Percentiles rank a stretch among this genome's conserved stretches.
Evolutionary conservation across 1,140 invertebrate genomes (phyloP).

Genomic region (Bombus picipes): DNA sequence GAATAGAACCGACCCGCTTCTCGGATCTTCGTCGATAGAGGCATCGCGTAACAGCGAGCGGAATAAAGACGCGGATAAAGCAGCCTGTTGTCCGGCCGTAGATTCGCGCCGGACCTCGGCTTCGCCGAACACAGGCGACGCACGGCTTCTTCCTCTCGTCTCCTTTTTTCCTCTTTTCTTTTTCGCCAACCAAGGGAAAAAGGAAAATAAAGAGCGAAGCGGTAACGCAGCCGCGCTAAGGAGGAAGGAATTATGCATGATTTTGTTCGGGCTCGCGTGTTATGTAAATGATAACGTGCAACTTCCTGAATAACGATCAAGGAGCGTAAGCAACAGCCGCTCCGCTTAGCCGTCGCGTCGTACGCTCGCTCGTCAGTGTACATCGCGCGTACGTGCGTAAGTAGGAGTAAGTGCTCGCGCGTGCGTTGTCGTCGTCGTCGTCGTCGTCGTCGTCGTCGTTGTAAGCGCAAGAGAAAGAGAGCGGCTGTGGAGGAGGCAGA

Average conservation of each 20-base stretch:
- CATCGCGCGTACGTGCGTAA: background rate
- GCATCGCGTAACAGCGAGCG: too few species aligned
- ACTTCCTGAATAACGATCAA: constrained; percentile 70
- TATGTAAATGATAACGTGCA: constrained; percentile 69
- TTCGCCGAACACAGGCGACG: background rate
- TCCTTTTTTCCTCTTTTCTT: too few species aligned
- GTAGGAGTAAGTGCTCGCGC: background rate
- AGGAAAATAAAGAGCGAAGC: constrained; percentile 10
- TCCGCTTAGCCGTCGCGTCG: constrained; percentile 15
- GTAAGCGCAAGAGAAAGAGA: background rate
- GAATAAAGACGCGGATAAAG: background rate
- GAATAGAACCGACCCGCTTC: background rate
- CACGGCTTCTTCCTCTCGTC: too few species aligned
- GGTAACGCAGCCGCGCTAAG: constrained; percentile 38
- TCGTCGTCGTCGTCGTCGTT: too few species aligned
- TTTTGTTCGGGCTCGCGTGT: constrained; percentile 54
- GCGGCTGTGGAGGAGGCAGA: background rate
- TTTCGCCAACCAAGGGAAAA: background rate
- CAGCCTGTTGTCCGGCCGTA: background rate
- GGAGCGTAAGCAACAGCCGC: constrained; percentile 57
- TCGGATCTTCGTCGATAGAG: background rate
- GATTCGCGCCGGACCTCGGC: background rate
- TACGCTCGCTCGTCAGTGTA: background rate
- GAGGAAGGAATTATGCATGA: constrained; percentile 52
- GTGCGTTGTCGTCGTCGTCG: too few species aligned